Evolutionary conservation across 2,113 vertebrate species (phyloP).

Genomic region (Pheucticus melanocephalus): DNA sequence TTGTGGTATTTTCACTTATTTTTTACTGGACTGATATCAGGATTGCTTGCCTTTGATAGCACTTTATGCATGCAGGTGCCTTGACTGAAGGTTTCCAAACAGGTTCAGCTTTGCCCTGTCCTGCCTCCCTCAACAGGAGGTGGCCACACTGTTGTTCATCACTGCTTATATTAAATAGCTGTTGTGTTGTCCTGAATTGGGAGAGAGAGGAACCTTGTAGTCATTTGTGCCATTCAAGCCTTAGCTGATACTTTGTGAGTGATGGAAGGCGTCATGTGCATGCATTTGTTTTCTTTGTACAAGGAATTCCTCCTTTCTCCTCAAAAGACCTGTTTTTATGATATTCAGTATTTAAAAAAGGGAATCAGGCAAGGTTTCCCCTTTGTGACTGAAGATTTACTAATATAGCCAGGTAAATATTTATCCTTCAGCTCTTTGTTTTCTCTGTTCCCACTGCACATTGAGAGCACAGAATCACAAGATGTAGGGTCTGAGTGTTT

Average conservation of each 20-base stretch:
- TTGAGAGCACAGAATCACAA: background rate
- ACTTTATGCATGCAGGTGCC: background rate
- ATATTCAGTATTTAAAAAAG: background rate
- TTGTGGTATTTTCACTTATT: background rate
- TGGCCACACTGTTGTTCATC: background rate
- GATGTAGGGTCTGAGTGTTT: background rate
- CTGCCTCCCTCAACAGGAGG: background rate
- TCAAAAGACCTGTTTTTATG: background rate
- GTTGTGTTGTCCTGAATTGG: background rate
- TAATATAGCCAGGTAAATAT: background rate
- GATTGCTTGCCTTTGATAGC: background rate
- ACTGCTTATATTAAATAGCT: background rate
- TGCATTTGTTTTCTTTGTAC: background rate
- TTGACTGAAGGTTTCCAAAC: background rate
- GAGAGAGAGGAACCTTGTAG: background rate
- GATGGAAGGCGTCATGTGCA: background rate
- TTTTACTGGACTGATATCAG: background rate
- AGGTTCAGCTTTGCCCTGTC: background rate
- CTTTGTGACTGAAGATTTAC: background rate
- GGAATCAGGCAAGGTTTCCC: background rate
- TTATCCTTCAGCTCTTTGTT: background rate
- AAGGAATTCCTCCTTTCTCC: background rate
- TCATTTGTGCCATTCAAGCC: background rate
- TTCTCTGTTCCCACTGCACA: background rate
- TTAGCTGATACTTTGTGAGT: background rate